A percentile compares a stretch with the other conserved stretches of the same genome.
phyloP scores from a whole-genome alignment of 2,888 invertebrate genomes.

The Drosophila pseudotalamancana region DNA sequence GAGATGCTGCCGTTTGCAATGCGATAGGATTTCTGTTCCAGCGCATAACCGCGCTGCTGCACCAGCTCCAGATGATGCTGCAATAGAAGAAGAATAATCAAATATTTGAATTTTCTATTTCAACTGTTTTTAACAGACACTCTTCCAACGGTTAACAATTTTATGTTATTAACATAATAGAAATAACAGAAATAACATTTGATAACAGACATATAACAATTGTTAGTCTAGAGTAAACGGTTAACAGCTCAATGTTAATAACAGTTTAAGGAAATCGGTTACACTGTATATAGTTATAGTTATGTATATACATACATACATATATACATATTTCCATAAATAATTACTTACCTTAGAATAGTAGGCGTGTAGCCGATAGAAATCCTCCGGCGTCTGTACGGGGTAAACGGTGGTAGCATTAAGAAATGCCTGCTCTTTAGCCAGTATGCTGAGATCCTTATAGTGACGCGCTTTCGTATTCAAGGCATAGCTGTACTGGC shows the following conservation, averaged over 20 bases:
- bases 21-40: conserved; percentile 83
- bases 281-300: too few species aligned
- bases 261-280: not conserved
- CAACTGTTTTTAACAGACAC: not conserved
- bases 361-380: conserved; percentile 90
- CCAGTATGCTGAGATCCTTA: conserved; percentile 84
- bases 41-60: conserved; percentile 79
- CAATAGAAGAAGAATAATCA: not conserved
- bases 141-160: not conserved
- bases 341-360: conserved; percentile 87
- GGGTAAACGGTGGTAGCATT: conserved; percentile 88
- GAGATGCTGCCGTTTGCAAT: conserved; percentile 85
- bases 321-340: not conserved
- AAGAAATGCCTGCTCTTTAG: conserved; percentile 84
- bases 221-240: not conserved
- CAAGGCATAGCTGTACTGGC: conserved; percentile 75
- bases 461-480: conserved; percentile 68
- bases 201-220: not conserved
- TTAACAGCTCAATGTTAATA: conserved; percentile 19
- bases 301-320: not conserved
- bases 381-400: conserved; percentile 86
- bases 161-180: not conserved
- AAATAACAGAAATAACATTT: not conserved
- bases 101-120: not conserved
- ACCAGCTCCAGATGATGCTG: conserved; percentile 85